Base-by-base conservation (phyloP, 2,888 invertebrate species). In the Drosophila subsilvestris region DNA sequence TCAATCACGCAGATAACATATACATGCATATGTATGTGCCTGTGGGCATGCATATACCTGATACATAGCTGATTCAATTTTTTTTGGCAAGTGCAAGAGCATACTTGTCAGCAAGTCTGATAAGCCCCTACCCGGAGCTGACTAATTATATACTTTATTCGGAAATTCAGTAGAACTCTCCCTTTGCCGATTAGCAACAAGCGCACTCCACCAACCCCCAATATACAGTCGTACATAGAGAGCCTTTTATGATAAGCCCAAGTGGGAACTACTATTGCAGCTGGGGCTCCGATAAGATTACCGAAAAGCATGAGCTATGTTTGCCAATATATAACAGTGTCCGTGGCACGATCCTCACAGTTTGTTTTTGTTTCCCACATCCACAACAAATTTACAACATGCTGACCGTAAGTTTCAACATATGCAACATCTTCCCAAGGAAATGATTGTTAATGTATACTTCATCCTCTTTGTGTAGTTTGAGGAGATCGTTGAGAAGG, bases 401-500 rank as follows among this genome's bases (percentile, higher is more conserved):
- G 90, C 66, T 76, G 53, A 90, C 88, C 66, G 90, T 89, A 79
- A 88, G 90, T 80, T 49, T 20, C 12, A 27, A 25, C 5, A 14
- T 14, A 7, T 29, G n/a, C 14, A n/a, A 37, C n/a, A n/a, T 37
- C 7, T 2, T 0, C 48, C 25, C 49, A 22, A 17, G 17, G 17
- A 5, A 6, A 6, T 42, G 7, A 12, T 42, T 32, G 4, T 44
- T 29, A 27, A 17, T 1, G 20, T 2, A 7, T 8, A 47, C 37
- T 17, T 4, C 1, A 3, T 14, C 8, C 17, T 8, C 25, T 7
- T 3, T n/a, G 2, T 69, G 10, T 93, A 94, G 94, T 97, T 97
- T 93, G 93, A 95, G 73, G 93, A 93, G 79, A 96, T 97, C 63
- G 95, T 96, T 60, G 95, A 95, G 76, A 93, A 94, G 80, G 95